Evolutionary conservation across 2,888 invertebrate genomes (phyloP), one percentile per base, ranked within the genome.

Genomic region (Leptinotarsa tumamoca): DNA sequence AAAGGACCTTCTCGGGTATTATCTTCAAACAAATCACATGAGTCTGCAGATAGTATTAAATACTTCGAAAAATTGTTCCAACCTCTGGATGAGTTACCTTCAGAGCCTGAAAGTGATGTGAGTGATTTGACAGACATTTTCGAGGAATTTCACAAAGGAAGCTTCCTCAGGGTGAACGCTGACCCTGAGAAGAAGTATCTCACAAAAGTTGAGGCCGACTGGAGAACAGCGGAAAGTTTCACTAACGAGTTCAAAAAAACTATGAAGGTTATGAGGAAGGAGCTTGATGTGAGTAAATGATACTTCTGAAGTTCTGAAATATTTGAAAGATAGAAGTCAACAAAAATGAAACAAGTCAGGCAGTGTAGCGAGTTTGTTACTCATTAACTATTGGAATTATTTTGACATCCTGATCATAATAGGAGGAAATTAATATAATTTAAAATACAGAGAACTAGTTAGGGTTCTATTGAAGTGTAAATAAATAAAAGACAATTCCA

Each of bases 181-280:
- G 80, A 77, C 10, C 76, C 80, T 27, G 74, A 72, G 51, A 82
- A 79, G 58, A 82, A 79, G 69, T 81, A 82, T 61, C 75, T 85
- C 56, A 80, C 81, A 2, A 86, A 86, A 79, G 63, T 70, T 7
- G 85, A 87, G 79, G 84, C 84, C 3, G 85, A 86, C 75, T 73
- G 78, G 72, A 79, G 80, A 73, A 84, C 84, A 0, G 80, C 84
- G 54, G 80, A 82, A 17, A 76, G 78, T 52, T 87, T 87, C 75
- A 86, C 85, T 3, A 81, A 83, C 13, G 82, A 85, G 63, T 86
- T 83, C 73, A 86, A 85, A 71, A 78, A 77, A 51, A 82, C 83
- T 14, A 84, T 87, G 75, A 50, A 71, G 15, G 78, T 78, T n/a
- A 68, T 83, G 15, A 78, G 85, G 68, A 63, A 80, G 56, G 82